phyloP scores from a whole-genome alignment of 2,888 invertebrate species.

The Apotomis turbidana region DNA sequence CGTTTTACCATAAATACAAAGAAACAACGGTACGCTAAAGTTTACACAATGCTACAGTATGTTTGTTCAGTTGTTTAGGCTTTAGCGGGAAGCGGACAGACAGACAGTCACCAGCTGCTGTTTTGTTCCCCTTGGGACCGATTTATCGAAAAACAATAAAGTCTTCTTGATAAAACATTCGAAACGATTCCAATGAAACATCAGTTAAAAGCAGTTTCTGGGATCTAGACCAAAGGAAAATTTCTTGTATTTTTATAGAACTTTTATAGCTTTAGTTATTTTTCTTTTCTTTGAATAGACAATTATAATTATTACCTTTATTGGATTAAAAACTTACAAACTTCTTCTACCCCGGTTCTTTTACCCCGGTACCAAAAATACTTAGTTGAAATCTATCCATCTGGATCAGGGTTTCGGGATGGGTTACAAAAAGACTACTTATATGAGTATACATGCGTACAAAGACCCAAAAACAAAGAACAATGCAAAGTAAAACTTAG shows the following conservation, averaged over 20 bases:
- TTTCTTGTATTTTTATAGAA: not conserved
- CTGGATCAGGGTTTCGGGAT: no score
- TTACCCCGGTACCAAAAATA: no score
- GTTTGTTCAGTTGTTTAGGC: constrained; percentile 45
- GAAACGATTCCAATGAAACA: constrained; percentile 7
- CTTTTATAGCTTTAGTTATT: not conserved
- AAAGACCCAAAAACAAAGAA: no score
- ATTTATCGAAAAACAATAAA: constrained; percentile 41
- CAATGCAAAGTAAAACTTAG: no score
- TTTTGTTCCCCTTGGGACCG: constrained; percentile 44
- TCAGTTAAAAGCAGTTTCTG: not conserved
- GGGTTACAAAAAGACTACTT: no score
- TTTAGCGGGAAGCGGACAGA: constrained; percentile 44
- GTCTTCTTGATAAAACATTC: not conserved
- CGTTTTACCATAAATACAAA: not conserved
- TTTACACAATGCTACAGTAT: constrained; percentile 36
- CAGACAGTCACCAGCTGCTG: constrained; percentile 51
- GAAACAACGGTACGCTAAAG: constrained; percentile 9
- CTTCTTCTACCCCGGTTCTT: no score
- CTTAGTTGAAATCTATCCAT: no score
- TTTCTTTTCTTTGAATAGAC: no score
- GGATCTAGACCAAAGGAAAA: not conserved
- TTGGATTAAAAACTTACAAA: no score
- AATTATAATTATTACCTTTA: no score
- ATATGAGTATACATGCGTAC: no score